These are phyloP conservation scores for Perizoma flavofasciatum DNA, from an alignment of 2,888 invertebrate genomes.

Conservation along the genomic window DNA sequence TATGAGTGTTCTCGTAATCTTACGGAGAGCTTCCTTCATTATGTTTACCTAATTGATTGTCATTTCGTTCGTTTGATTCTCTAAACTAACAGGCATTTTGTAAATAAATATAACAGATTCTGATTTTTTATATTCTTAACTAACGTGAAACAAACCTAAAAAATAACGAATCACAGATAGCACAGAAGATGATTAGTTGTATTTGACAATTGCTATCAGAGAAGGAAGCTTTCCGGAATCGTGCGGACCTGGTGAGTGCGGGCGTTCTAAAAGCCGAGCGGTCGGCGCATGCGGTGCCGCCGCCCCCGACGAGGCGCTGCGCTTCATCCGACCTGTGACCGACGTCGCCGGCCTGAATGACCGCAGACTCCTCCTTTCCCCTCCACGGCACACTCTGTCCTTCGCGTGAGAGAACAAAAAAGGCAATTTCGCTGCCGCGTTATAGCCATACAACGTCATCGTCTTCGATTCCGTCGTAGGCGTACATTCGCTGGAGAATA, in stretches of 20 bases:
- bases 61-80: neutral
- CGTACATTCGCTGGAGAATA: conserved; percentile 66
- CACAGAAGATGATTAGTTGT: neutral
- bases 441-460: conserved; percentile 81
- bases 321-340: conserved; percentile 78
- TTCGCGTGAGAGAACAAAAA: conserved; percentile 77
- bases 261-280: conserved; percentile 66
- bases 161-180: neutral
- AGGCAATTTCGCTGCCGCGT: conserved; percentile 77
- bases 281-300: conserved; percentile 69
- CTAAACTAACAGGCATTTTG: neutral
- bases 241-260: conserved; percentile 58
- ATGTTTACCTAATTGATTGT: conserved; percentile 1
- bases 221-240: conserved; percentile 36
- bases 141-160: neutral
- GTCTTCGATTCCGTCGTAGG: conserved; percentile 70
- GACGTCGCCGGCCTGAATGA: conserved; percentile 53
- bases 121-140: too few relatives aligned
- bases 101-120: neutral
- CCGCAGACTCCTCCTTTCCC: conserved; percentile 60
- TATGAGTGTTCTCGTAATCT: conserved; percentile 40
- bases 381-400: conserved; percentile 48
- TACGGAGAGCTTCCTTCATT: conserved; percentile 50
- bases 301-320: conserved; percentile 80
- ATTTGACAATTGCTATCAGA: conserved; percentile 2